Conservation (phyloP, 2,113 vertebrate species). For the Chionomys nivalis region DNA sequence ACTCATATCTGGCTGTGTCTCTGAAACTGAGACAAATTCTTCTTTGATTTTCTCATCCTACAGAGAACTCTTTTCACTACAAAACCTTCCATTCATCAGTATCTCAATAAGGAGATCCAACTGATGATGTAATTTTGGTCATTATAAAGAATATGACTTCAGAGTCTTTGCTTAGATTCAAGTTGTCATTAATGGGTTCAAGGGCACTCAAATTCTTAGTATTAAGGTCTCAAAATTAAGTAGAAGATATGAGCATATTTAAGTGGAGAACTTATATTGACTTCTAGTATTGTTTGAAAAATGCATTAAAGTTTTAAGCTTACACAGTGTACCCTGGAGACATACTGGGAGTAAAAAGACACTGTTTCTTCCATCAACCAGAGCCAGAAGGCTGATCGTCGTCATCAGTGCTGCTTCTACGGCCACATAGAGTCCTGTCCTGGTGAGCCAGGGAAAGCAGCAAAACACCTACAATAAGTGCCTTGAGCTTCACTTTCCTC, state of each 20-base stretch:
- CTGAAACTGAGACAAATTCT: background rate
- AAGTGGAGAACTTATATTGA: background rate
- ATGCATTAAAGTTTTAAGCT: background rate
- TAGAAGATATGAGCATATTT: background rate
- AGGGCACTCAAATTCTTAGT: background rate
- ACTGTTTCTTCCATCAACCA: background rate
- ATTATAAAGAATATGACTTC: background rate
- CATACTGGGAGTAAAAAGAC: background rate
- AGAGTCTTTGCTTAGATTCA: background rate
- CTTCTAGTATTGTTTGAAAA: background rate
- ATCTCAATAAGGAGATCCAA: background rate
- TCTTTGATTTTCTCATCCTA: background rate
- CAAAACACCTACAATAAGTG: background rate
- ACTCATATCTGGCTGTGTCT: background rate
- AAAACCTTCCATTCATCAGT: background rate
- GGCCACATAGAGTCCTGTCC: background rate
- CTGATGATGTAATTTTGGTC: background rate
- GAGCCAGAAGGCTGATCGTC: background rate
- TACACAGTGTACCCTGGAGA: background rate
- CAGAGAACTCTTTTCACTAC: background rate
- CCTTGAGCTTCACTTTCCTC: background rate
- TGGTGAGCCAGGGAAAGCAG: background rate
- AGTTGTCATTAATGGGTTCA: background rate
- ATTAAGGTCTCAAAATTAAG: background rate
- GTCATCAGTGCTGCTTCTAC: accelerated